These are phyloP conservation scores for Perdix hodgsoniae DNA, from an alignment of 2,797 vertebrate species.

Conservation along the genomic window DNA sequence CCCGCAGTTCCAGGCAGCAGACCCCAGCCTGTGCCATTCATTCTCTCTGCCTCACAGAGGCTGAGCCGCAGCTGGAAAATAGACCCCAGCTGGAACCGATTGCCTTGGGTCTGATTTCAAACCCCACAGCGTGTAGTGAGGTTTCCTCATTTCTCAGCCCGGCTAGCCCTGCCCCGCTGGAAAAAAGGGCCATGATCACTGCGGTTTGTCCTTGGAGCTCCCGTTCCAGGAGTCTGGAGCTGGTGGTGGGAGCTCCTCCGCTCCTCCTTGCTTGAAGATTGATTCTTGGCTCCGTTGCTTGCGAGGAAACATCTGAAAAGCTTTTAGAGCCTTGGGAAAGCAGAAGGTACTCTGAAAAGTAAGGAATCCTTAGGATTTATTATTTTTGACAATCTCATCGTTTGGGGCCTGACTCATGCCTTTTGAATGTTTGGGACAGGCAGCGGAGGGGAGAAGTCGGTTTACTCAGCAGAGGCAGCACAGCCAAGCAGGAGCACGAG, in stretches of 20 bases:
- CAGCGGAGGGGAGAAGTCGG: conserved; percentile 4
- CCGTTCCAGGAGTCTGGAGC: neutral
- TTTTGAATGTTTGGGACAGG: conserved; percentile 55
- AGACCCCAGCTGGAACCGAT: conserved; percentile 15
- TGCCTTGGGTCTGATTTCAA: neutral
- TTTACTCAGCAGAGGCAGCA: neutral
- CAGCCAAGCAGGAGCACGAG: neutral
- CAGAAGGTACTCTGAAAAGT: neutral
- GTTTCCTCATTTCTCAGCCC: neutral
- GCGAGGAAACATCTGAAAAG: neutral
- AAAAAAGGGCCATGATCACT: neutral
- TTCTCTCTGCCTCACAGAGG: neutral
- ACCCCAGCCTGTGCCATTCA: neutral
- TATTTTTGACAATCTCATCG: conserved; percentile 51
- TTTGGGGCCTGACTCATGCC: conserved; percentile 65
- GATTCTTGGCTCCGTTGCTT: neutral
- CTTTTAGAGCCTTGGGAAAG: neutral
- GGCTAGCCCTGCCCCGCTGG: neutral
- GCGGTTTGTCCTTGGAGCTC: neutral
- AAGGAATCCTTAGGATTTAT: neutral
- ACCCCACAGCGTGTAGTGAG: neutral
- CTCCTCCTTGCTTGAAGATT: neutral
- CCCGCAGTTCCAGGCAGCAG: neutral
- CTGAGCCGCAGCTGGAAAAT: neutral
- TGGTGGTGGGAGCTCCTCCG: neutral